Evolutionary conservation across 92 coral and sea anemone species (phyloP), one percentile per base, ranked within the genome.

Genomic region (Ricordea florida): DNA sequence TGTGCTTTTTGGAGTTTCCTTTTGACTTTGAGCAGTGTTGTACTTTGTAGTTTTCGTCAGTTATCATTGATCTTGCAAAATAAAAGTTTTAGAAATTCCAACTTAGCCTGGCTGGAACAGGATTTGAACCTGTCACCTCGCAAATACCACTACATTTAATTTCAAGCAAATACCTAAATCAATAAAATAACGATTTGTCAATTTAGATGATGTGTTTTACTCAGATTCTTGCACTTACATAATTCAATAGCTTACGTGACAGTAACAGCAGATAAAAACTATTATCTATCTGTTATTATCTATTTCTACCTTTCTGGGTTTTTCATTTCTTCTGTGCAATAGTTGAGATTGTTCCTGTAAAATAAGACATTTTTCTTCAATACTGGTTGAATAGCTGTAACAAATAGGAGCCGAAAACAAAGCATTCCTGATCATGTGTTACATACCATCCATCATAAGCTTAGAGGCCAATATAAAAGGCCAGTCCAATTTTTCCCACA

Each of bases 391-490:
- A 37, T 8, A 37, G 8, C 9, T 37, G 8, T 8, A 37, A 37
- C 27, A 57, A 58, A 10, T 6, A 6, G 23, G 6, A 23, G 9
- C 42, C 2, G 9, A 58, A 58, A 5, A 28, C 42, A 0, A 33
- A 60, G 23, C 32, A 6, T 20, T 11, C 8, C 2, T 3, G 47
- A 47, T 28, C 6, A 5, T 13, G 2, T 3, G 2, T 23, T 8
- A 76, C 87, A 55, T 57, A 93, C 98, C 98, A 94, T 66, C 98
- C 98, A 74, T 94, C 98, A 62, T 91, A 94, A 11, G 98, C 98
- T 97, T 97, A 94, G 28, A 94, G 94, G 32, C 98, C 98, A 74
- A 91, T 77, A 37, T 94, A 94, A 68, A 94, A 91, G 3, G 98
- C 97, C 78, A 83, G 46, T 3, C 98, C 98, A 85, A 91, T 91